These are phyloP conservation scores for Tenthredo scrophulariae DNA, from an alignment of 2,888 invertebrate species.

Conservation along the genomic window DNA sequence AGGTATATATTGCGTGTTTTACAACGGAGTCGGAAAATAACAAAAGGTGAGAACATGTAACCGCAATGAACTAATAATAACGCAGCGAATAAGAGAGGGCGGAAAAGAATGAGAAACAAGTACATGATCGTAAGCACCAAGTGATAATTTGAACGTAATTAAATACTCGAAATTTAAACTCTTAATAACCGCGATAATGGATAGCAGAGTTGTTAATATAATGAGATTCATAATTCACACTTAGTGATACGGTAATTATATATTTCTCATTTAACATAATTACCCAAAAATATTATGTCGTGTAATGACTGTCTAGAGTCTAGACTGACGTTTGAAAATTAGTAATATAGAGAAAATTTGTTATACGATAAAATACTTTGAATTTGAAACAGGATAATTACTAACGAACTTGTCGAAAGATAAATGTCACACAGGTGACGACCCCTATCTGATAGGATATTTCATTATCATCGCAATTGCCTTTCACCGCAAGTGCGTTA, in stretches of 20 bases:
- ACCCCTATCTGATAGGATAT: neutral
- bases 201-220: neutral
- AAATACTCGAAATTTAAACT: neutral
- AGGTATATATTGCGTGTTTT: neutral
- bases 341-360: neutral
- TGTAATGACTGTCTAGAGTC: neutral
- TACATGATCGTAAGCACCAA: neutral
- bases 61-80: neutral
- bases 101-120: neutral
- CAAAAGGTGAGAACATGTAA: neutral
- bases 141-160: neutral
- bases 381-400: neutral
- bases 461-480: neutral
- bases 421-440: neutral
- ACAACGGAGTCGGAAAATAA: neutral
- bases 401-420: neutral
- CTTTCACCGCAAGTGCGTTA: neutral
- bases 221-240: neutral
- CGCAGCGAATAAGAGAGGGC: neutral
- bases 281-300: neutral
- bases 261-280: neutral
- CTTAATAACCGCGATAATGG: neutral
- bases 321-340: neutral
- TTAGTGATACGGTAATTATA: neutral
- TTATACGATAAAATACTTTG: neutral